Base-by-base conservation (phyloP, 2,888 invertebrate genomes). In the Troglohyphantes excavatus region DNA sequence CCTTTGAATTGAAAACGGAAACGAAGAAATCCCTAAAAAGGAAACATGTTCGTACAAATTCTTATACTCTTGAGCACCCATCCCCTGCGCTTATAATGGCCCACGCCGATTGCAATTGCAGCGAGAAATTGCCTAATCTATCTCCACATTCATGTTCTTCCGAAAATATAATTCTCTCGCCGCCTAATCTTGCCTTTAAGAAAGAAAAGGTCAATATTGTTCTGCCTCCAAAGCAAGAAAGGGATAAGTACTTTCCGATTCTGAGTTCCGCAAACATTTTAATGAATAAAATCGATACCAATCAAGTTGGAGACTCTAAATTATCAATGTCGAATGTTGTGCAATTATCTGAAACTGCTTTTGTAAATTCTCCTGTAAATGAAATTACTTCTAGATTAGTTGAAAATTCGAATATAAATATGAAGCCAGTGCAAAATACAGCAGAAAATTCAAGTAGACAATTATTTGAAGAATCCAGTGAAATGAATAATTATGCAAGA, bases 11-110 rank as follows among this genome's bases (percentile, higher is more conserved):
- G 21, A 17, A 46, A n/a, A 0, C 27, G 2, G 68, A 59, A 23
- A 27, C 27, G n/a, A 67, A 46, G 9, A 72, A 43, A 9, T 13
- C 27, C 6, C 26, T 29, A 7, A 90, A 90, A 29, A 67, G 53
- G 53, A 63, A 59, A 7, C 92, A 93, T 82, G 94, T 96, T 13
- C 94, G 97, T 76, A 96, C 96, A 92, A 95, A 96, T 90, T 97
- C 97, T 0, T 97, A 97, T 92, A 96, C 96, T 0, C 93, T 97
- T 70, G 95, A 97, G 0, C 94, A 95, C 26, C 97, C 97, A 0
- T 96, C 97, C 92, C 96, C 96, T 0, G 95, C 95, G 91, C 94
- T 97, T 11, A 83, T 90, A 21, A 33, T 72, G 43, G 86, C 90
- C 29, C 90, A 81, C 73, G 84, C 79, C n/a, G 73, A 72, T 23